A percentile compares a stretch with the other conserved stretches of the same genome.
Conservation (phyloP, 2,113 vertebrate genomes). For the Pseudorectes ferrugineus region DNA sequence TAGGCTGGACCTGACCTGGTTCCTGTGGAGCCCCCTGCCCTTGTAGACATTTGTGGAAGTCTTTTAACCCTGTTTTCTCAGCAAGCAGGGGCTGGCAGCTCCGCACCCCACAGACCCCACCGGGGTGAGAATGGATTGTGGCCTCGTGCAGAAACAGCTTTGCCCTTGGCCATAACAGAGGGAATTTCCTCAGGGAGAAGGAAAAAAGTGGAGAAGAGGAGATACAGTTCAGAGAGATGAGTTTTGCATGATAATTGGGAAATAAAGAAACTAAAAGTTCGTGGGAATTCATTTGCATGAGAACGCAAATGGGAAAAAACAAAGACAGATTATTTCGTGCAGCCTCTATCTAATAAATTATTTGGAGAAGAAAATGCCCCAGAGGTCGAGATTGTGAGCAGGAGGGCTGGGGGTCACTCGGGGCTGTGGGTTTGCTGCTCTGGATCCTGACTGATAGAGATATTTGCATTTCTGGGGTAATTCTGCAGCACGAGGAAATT, state of each 20-base stretch:
- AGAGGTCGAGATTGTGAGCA: neutral
- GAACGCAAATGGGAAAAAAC: neutral
- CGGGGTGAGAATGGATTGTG: neutral
- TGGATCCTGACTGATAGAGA: constrained; percentile 25
- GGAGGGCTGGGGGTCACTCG: neutral
- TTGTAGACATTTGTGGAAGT: fast-evolving
- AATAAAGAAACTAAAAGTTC: constrained; percentile 45
- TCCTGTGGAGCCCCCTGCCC: neutral
- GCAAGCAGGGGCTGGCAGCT: neutral
- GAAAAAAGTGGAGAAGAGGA: neutral
- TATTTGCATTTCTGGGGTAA: constrained; percentile 17
- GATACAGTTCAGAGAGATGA: neutral
- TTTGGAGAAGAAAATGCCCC: constrained; percentile 22
- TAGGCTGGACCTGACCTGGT: neutral
- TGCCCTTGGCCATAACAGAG: neutral
- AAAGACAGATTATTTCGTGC: constrained; percentile 1
- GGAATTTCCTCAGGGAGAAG: neutral
- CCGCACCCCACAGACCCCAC: neutral
- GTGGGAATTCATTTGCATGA: constrained; percentile 9
- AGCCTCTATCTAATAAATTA: constrained; percentile 27
- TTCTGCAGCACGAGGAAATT: neutral
- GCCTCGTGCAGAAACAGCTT: neutral
- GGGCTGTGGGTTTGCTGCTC: neutral
- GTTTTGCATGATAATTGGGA: constrained; percentile 36
- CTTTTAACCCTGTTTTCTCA: neutral